phyloP scores from a whole-genome alignment of 92 coral and sea anemone species.

The Anthopleura xanthogrammica region DNA sequence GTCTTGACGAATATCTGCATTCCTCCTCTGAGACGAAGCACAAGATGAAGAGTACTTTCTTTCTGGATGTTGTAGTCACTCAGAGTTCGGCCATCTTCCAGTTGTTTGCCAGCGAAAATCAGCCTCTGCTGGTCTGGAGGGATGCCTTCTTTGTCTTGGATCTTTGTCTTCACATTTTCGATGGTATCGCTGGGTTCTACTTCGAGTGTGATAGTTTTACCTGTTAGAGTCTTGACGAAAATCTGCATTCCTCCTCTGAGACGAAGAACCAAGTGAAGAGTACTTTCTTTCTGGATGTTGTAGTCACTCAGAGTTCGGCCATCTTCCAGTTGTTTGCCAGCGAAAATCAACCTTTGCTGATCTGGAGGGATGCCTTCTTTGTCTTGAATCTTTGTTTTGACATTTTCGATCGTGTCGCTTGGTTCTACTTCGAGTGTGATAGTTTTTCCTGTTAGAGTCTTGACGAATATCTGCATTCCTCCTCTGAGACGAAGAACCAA shows the following conservation, averaged over 20 bases:
- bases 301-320: conserved; percentile 86
- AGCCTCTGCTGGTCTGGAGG: conserved; percentile 82
- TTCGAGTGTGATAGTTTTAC: conserved; percentile 82
- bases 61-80: conserved; percentile 88
- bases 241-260: conserved; percentile 85
- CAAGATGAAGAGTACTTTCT: conserved; percentile 78
- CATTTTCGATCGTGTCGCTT: conserved; percentile 83
- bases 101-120: conserved; percentile 81
- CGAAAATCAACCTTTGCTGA: conserved; percentile 78
- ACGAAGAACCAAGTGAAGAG: conserved; percentile 70
- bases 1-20: conserved; percentile 85
- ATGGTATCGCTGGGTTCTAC: conserved; percentile 88
- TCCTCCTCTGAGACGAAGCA: conserved; percentile 78
- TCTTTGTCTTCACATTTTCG: conserved; percentile 80
- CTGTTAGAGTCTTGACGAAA: conserved; percentile 77
- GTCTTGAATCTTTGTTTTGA: conserved; percentile 64
- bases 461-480: conserved; percentile 85
- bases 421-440: conserved; percentile 90
- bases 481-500: conserved; percentile 75
- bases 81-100: conserved; percentile 83
- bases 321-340: conserved; percentile 76
- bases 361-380: conserved; percentile 89
- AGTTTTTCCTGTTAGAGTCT: conserved; percentile 82
- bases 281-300: conserved; percentile 83
- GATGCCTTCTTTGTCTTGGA: conserved; percentile 85